Base-by-base conservation (phyloP, 2,797 vertebrate genomes). In the Echiichthys vipera region DNA sequence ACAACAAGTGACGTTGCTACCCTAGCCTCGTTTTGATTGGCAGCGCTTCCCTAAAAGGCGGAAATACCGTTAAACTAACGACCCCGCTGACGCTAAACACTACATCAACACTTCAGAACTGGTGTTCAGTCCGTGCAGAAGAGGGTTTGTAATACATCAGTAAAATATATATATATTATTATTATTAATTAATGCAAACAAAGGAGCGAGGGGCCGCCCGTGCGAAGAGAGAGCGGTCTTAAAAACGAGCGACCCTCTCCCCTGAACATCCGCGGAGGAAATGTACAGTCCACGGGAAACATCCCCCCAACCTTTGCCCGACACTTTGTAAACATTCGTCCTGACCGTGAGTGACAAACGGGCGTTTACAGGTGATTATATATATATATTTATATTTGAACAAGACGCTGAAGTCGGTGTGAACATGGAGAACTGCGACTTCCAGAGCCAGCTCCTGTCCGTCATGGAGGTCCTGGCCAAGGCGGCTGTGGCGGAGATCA, bases 391-490 rank as follows among this genome's bases (percentile, higher is more conserved):
- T 9, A n/a, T n/a, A n/a, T 39, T 64, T 10, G 0, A 32, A 11
- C 1, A 14, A 24, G 25, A 37, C 10, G 25, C 27, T 0, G 0
- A 14, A 13, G 42, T 12, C 36, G 5, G 5, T 6, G 29, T 46
- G 18, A 64, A 66, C 64, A 93, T 93, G 91, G 86, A 92, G 64
- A 77, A 53, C 81, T 53, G 79, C 84, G 71, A 84, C 83, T 93
- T 94, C 68, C 93, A 92, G 58, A 80, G 77, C 66, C 92, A 94
- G 91, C 59, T 94, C 45, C 64, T 92, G 78, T 91, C 94, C 78
- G 88, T 94, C 63, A 89, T 93, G 92, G 94, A 94, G 77, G 71
- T 92, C 12, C 58, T 94, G 57, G 91, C 94, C 40, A 83, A 87
- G 81, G 93, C 93, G 2, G 94, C 94, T 0, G 87, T 85, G 68